Conservation (phyloP, 2,113 vertebrate genomes). For the Opisthocomus hoazin region DNA sequence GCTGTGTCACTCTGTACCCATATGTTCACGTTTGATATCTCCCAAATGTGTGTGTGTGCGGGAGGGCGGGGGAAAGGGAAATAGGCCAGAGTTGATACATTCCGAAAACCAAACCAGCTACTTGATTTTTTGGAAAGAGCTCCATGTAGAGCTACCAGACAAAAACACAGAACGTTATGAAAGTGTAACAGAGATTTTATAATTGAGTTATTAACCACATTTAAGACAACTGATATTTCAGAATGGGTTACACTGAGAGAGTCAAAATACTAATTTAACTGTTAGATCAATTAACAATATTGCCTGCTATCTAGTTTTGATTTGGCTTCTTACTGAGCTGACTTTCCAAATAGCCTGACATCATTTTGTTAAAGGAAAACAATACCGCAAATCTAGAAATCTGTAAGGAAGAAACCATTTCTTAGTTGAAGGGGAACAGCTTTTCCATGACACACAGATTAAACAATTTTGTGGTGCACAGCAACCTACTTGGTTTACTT, state of each 20-base stretch:
- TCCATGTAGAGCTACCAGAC: background rate
- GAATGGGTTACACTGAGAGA: background rate
- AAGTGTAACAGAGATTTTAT: background rate
- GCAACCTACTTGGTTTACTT: background rate
- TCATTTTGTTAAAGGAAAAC: background rate
- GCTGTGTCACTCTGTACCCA: slow-evolving; percentile 43
- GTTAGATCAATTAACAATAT: background rate
- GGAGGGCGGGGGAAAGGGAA: background rate
- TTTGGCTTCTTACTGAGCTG: background rate
- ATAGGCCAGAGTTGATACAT: background rate
- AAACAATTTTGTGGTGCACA: background rate
- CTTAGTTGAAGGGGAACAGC: background rate
- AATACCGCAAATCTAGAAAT: background rate
- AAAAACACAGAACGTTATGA: background rate
- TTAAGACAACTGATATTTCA: background rate
- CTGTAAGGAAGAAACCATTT: background rate
- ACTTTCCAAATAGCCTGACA: background rate
- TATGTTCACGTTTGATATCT: slow-evolving; percentile 51
- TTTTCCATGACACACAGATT: background rate
- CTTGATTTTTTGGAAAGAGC: background rate
- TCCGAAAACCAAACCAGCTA: background rate
- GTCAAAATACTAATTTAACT: background rate
- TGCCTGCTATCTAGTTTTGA: background rate
- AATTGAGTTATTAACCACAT: background rate
- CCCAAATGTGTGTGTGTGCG: background rate